Evolutionary conservation across 2,113 vertebrate species (phyloP).

Genomic region (Crotalus viridis): DNA sequence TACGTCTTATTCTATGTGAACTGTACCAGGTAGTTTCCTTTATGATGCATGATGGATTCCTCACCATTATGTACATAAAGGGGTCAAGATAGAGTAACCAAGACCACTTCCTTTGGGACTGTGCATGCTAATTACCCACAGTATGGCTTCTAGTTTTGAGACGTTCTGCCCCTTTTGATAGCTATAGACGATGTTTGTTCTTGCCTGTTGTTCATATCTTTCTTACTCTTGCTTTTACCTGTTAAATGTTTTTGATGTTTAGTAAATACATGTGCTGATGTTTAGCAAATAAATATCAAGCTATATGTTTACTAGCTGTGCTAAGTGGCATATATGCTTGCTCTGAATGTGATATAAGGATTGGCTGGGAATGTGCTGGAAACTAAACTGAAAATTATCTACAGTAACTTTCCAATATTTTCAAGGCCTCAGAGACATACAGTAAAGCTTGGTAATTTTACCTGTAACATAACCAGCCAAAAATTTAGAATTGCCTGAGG

Average conservation of each 20-base stretch:
- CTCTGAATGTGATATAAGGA: background rate
- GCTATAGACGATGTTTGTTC: background rate
- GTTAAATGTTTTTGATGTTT: background rate
- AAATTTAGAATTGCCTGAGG: no score
- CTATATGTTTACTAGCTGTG: background rate
- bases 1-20: background rate
- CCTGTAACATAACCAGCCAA: background rate
- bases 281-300: background rate
- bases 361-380: background rate
- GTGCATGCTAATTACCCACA: background rate
- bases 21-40: background rate
- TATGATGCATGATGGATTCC: background rate
- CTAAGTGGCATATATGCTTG: background rate
- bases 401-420: background rate
- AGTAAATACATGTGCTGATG: background rate
- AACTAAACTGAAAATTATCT: background rate
- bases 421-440: background rate
- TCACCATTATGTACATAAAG: background rate
- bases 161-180: background rate
- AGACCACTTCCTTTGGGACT: background rate
- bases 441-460: background rate
- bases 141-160: background rate
- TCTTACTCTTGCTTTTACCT: background rate
- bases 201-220: background rate
- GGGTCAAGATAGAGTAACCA: background rate